Percentiles rank a stretch among this genome's conserved stretches.
Evolutionary conservation across 30 jellyfish, hydroid and myxozoan species (phyloP).

Genomic region (Pseudorhiza aurosa): DNA sequence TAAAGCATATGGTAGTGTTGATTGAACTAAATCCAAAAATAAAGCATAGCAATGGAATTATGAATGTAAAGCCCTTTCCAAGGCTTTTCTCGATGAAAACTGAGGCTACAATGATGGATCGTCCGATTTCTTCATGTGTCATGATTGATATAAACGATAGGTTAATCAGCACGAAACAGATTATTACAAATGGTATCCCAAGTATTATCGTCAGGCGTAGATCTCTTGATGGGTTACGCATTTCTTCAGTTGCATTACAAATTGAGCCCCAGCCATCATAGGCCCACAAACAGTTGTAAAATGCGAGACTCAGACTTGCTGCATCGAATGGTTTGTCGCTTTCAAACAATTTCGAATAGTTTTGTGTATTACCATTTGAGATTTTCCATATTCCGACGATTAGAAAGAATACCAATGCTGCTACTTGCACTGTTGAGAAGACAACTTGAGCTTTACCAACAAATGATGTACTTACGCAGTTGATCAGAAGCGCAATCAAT

Average conservation of each 20-base stretch:
- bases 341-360: constrained; percentile 2
- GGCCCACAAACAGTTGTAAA: constrained; percentile 32
- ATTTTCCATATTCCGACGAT: constrained; percentile 37
- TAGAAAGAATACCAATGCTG: constrained; percentile 6
- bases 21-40: constrained; percentile 29
- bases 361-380: constrained; percentile 6
- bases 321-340: background rate
- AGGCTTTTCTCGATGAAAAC: constrained; percentile 5
- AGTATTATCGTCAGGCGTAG: constrained; percentile 19
- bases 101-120: constrained; percentile 31
- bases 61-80: constrained; percentile 22
- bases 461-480: constrained; percentile 7
- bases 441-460: constrained; percentile 21
- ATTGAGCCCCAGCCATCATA: constrained; percentile 61
- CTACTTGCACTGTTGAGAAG: constrained; percentile 9
- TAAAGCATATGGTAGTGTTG: constrained; percentile 19
- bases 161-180: constrained; percentile 6
- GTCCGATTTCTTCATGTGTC: constrained; percentile 41
- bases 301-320: constrained; percentile 35
- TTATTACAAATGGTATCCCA: constrained; percentile 32
- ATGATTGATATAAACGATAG: constrained; percentile 27
- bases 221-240: constrained; percentile 33
- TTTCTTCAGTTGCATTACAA: constrained; percentile 24
- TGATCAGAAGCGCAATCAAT: background rate
- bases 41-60: background rate